These are phyloP conservation scores for Lemur catta DNA, from an alignment of 2,797 vertebrate genomes.

Conservation along the genomic window DNA sequence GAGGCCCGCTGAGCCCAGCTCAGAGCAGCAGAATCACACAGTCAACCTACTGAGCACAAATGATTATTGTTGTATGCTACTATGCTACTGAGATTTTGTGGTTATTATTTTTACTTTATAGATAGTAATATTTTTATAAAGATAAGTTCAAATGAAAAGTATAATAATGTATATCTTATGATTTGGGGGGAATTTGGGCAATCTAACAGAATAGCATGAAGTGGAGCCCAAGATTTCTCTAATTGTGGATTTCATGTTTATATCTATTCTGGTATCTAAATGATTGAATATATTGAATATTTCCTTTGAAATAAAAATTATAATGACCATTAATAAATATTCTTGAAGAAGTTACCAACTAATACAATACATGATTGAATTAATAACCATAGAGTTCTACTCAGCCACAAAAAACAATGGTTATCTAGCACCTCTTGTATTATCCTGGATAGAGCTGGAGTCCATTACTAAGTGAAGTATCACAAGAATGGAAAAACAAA, in stretches of 20 bases:
- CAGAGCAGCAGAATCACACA: background rate
- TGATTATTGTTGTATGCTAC: background rate
- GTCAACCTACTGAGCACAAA: background rate
- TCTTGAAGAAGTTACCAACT: background rate
- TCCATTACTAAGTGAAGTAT: no score
- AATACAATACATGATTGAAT: background rate
- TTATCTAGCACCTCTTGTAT: no score
- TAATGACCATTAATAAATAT: background rate
- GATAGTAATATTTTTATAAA: background rate
- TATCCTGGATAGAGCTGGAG: no score
- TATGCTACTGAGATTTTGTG: background rate
- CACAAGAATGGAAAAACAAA: no score
- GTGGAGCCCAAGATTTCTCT: background rate
- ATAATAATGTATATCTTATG: background rate
- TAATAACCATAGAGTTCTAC: no score
- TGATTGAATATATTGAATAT: background rate
- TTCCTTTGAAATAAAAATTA: conserved; percentile 28
- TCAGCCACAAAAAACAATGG: no score
- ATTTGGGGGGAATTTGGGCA: background rate
- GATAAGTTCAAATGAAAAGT: conserved; percentile 9
- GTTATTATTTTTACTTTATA: background rate
- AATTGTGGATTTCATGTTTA: background rate
- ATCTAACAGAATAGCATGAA: background rate
- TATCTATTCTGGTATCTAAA: background rate
- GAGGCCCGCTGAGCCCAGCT: background rate